Percentiles rank a stretch among this genome's conserved stretches.
Evolutionary conservation across 2,888 invertebrate species (phyloP).

Genomic region (Meloe dianella): DNA sequence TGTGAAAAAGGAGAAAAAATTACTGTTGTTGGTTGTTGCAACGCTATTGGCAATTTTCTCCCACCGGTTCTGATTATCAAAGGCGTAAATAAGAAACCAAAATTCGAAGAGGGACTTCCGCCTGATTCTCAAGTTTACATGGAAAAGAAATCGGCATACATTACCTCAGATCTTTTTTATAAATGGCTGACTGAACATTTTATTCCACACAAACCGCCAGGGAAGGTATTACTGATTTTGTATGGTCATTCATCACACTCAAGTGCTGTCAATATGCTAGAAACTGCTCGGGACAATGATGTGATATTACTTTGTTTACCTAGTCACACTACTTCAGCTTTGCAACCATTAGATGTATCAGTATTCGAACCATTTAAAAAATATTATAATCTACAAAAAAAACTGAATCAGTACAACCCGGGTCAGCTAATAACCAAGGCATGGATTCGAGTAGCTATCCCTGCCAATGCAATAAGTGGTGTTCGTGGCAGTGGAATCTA

Average conservation of each 20-base stretch:
- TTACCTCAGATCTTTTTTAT: slow-evolving; percentile 28
- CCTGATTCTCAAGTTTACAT: slow-evolving; percentile 27
- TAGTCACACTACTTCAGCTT: slow-evolving; percentile 29
- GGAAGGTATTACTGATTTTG: slow-evolving; percentile 25
- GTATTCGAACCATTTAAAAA: slow-evolving; percentile 21
- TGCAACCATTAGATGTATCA: slow-evolving; percentile 35
- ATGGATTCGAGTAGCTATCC: slow-evolving; percentile 21
- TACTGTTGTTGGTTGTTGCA: slow-evolving; percentile 26
- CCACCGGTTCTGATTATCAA: slow-evolving; percentile 27
- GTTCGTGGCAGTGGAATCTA: slow-evolving; percentile 28
- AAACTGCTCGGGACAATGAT: slow-evolving; percentile 41
- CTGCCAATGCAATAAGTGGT: slow-evolving; percentile 26
- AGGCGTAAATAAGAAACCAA: slow-evolving; percentile 30
- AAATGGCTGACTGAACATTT: slow-evolving; percentile 35
- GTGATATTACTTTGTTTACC: slow-evolving; percentile 40
- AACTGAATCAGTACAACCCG: slow-evolving; percentile 21
- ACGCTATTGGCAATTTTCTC: slow-evolving; percentile 27
- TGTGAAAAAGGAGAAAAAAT: slow-evolving; percentile 29
- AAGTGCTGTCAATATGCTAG: slow-evolving; percentile 34
- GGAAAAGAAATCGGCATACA: slow-evolving; percentile 30
- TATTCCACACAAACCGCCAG: slow-evolving; percentile 19
- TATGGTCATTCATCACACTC: slow-evolving; percentile 21
- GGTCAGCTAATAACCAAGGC: slow-evolving; percentile 27
- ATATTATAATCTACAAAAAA: slow-evolving; percentile 20
- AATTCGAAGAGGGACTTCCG: slow-evolving; percentile 28